Conservation (phyloP, 2,888 invertebrate genomes). For the Nomada fabriciana region DNA sequence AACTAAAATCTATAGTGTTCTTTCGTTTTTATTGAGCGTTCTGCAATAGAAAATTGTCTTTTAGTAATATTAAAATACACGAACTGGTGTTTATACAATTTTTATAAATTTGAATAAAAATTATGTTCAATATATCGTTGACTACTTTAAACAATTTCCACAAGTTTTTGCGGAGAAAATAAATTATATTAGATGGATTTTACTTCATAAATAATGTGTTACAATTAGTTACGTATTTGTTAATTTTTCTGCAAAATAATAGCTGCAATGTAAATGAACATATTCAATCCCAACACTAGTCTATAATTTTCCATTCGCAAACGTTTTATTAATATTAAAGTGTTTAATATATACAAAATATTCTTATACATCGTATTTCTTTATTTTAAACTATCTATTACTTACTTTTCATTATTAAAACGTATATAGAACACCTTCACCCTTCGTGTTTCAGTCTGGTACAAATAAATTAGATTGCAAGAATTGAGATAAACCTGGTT, state of each 20-base stretch:
- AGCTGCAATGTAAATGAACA: neutral
- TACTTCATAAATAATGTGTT: neutral
- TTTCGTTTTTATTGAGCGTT: conserved; percentile 32
- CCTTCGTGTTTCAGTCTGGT: neutral
- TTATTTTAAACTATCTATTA: conserved; percentile 26
- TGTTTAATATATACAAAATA: conserved; percentile 14
- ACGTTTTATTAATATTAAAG: conserved; percentile 33
- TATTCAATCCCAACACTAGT: neutral
- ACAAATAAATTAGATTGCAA: neutral
- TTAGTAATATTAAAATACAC: conserved; percentile 27
- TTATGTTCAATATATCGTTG: conserved; percentile 37
- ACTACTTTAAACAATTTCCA: conserved; percentile 10
- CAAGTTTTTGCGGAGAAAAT: neutral
- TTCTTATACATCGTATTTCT: conserved; percentile 14
- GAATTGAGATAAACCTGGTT: neutral
- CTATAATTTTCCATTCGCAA: conserved; percentile 13
- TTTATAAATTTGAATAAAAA: conserved; percentile 55
- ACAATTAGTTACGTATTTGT: conserved; percentile 1
- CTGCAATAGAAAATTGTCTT: conserved; percentile 1
- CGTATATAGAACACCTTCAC: conserved; percentile 2
- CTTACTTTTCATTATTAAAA: neutral
- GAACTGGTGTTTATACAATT: conserved; percentile 37
- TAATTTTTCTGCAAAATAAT: conserved; percentile 2
- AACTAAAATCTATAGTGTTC: conserved; percentile 12
- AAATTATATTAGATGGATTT: neutral